Percentiles rank a stretch among this genome's conserved stretches.
phyloP scores from a whole-genome alignment of 2,113 vertebrate species.

The Ptyas mucosa region DNA sequence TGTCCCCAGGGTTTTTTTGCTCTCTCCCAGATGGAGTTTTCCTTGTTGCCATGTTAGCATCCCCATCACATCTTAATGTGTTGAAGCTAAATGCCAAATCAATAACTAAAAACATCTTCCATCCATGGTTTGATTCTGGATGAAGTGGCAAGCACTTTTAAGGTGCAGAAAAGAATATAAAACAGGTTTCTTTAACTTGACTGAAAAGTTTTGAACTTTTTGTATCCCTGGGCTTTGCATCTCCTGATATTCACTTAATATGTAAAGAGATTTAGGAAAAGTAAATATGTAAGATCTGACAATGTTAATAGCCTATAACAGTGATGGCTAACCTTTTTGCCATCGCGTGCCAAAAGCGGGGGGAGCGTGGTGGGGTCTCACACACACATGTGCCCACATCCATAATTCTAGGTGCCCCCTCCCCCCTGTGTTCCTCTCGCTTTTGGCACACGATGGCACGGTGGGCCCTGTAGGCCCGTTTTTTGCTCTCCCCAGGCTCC shows the following conservation, averaged over 20 bases:
- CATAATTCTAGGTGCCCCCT: too few relatives aligned
- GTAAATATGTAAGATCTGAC: background rate
- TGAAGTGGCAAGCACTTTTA: background rate
- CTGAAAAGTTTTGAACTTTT: background rate
- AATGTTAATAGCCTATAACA: background rate
- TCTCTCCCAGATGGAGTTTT: background rate
- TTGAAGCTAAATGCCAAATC: background rate
- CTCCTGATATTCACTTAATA: background rate
- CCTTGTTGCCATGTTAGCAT: background rate
- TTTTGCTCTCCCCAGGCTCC: too few relatives aligned
- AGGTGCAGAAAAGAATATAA: background rate
- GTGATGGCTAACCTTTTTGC: too few relatives aligned
- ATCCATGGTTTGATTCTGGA: background rate
- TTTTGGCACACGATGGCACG: too few relatives aligned
- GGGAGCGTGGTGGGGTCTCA: too few relatives aligned
- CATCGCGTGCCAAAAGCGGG: too few relatives aligned
- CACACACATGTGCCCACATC: too few relatives aligned
- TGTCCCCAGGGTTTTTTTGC: background rate
- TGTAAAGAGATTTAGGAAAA: background rate
- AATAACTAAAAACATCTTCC: background rate
- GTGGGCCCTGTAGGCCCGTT: too few relatives aligned
- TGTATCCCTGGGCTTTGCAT: background rate
- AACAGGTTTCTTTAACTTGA: background rate
- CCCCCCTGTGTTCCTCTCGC: too few relatives aligned
- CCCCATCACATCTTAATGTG: background rate